A percentile compares a stretch with the other conserved stretches of the same genome.
These are phyloP conservation scores for Thaumatotibia leucotreta DNA, from an alignment of 1,140 invertebrate species.

Conservation along the genomic window DNA sequence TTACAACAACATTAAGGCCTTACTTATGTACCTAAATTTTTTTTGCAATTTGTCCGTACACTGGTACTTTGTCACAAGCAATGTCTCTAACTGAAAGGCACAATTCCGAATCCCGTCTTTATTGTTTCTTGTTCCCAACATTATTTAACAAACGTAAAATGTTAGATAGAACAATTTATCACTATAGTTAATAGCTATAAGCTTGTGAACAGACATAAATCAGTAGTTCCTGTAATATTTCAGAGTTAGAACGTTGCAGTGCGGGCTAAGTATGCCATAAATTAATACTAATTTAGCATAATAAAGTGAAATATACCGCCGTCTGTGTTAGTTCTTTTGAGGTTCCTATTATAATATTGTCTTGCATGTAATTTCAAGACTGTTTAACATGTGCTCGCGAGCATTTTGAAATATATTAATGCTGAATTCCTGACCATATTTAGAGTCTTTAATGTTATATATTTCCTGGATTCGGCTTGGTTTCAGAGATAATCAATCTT, in stretches of 20 bases:
- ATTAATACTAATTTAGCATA: conserved; percentile 8
- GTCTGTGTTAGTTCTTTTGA: not conserved
- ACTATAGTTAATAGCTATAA: not conserved
- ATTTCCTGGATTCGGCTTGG: no score
- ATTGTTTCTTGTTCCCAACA: not conserved
- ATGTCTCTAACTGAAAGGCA: no score
- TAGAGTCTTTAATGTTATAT: no score
- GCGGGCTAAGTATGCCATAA: not conserved
- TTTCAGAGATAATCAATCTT: no score
- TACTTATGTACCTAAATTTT: no score
- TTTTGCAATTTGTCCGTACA: no score
- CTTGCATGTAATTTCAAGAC: not conserved
- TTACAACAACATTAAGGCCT: no score
- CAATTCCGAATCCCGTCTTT: no score
- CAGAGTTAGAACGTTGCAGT: conserved; percentile 5
- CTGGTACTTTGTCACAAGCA: no score
- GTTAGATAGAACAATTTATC: not conserved
- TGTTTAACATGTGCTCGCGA: not conserved
- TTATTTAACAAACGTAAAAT: not conserved
- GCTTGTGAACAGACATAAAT: not conserved
- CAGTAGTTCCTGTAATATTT: not conserved
- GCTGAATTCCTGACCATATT: no score
- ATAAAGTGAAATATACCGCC: not conserved
- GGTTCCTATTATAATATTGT: not conserved
- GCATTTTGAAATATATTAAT: no score